Evolutionary conservation across 2,888 invertebrate genomes (phyloP).

Genomic region (Drosophila buzzatii): DNA sequence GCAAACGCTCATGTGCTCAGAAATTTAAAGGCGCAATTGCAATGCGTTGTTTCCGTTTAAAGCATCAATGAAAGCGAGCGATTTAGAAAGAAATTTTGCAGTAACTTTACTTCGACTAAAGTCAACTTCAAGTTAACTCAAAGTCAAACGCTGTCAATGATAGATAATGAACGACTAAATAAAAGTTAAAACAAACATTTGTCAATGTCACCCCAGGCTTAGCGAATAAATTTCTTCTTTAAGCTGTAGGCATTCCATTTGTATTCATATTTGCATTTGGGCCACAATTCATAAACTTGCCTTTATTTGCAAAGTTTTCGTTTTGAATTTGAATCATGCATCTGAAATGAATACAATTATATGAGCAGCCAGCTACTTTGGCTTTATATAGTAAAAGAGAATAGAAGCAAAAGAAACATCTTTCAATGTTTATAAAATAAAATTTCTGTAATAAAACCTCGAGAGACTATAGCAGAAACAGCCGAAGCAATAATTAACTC

Average conservation of each 20-base stretch:
- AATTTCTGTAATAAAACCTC: too few relatives aligned
- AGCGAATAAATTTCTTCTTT: neutral
- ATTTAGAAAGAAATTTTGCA: constrained; percentile 34
- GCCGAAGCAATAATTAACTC: neutral
- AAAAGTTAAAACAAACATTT: constrained; percentile 4
- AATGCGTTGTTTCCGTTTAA: constrained; percentile 39
- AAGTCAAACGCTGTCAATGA: too few relatives aligned
- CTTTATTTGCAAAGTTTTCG: neutral
- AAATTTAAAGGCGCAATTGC: constrained; percentile 8
- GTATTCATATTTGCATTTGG: neutral
- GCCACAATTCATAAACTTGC: neutral
- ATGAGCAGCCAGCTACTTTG: neutral
- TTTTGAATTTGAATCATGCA: neutral
- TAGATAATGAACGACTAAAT: neutral
- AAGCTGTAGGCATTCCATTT: neutral
- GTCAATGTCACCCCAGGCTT: neutral
- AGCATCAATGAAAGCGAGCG: constrained; percentile 49
- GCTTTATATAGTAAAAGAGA: neutral
- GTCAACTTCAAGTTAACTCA: neutral
- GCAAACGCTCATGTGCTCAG: neutral
- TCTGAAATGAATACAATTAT: neutral
- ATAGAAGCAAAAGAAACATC: neutral
- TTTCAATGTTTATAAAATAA: too few relatives aligned
- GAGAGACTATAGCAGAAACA: too few relatives aligned
- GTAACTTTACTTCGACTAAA: neutral